phyloP scores from a whole-genome alignment of 2,888 invertebrate species.

The Eupelmus urozonus region DNA sequence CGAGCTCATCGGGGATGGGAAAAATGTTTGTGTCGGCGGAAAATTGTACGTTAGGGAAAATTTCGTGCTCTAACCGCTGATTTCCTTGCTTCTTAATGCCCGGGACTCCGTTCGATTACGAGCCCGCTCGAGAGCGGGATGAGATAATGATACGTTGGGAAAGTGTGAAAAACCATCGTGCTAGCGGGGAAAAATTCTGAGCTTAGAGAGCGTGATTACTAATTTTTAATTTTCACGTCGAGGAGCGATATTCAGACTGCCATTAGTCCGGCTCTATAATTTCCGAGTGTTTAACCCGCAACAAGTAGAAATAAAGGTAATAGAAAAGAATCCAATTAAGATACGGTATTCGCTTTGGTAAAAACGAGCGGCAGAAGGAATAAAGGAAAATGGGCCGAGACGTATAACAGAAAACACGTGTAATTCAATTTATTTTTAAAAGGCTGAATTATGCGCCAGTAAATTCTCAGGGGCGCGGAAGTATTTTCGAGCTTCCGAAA shows the following conservation, averaged over 20 bases:
- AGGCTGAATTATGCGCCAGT: background rate
- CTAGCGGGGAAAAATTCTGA: background rate
- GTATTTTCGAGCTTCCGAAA: conserved; percentile 17
- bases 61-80: background rate
- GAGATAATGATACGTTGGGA: background rate
- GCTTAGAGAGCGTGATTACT: background rate
- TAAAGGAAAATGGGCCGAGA: background rate
- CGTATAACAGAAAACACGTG: background rate
- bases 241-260: background rate
- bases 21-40: conserved; percentile 9
- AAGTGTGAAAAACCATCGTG: conserved; percentile 9
- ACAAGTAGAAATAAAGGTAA: too few relatives aligned
- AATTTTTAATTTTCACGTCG: background rate
- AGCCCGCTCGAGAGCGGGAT: background rate
- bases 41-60: conserved; percentile 13
- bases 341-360: too few relatives aligned
- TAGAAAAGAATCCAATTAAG: too few relatives aligned
- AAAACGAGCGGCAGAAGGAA: background rate
- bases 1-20: background rate
- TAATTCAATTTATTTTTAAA: conserved; percentile 17
- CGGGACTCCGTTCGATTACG: background rate
- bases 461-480: conserved; percentile 21
- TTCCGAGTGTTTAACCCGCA: background rate
- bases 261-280: background rate
- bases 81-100: background rate